Evolutionary conservation across 1,140 invertebrate species (phyloP).

Genomic region (Stratiolaelaps scimitus): DNA sequence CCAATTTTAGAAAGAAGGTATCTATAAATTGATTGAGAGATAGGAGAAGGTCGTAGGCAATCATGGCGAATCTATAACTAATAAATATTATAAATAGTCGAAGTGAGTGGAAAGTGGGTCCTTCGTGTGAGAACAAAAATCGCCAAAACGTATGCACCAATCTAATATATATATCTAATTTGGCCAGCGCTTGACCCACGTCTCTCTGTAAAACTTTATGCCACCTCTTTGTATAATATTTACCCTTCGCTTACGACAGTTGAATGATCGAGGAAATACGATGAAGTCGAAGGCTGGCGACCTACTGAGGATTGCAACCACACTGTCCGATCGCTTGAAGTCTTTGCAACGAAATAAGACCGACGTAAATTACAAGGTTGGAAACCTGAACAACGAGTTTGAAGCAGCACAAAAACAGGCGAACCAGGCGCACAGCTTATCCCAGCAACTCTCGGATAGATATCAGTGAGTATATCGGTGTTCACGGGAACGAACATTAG

Average conservation of each 20-base stretch:
- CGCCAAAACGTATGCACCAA: too few relatives aligned
- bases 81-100: background rate
- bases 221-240: too few relatives aligned
- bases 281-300: background rate
- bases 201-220: too few relatives aligned
- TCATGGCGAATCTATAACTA: background rate
- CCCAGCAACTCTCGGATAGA: background rate
- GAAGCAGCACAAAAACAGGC: background rate
- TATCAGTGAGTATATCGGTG: conserved; percentile 24
- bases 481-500: too few relatives aligned
- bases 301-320: background rate
- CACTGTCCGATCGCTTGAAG: background rate
- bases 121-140: background rate
- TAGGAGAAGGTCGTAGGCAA: too few relatives aligned
- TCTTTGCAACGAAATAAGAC: background rate
- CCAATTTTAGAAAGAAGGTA: too few relatives aligned
- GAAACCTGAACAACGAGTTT: conserved; percentile 6
- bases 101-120: background rate
- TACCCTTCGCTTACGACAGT: background rate
- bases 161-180: too few relatives aligned
- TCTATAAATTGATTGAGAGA: too few relatives aligned
- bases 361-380: background rate
- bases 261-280: conserved; percentile 7
- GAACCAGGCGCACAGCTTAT: conserved; percentile 1
- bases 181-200: background rate